These are phyloP conservation scores for Esox lucius DNA, from an alignment of 2,797 vertebrate species.

Conservation along the genomic window DNA sequence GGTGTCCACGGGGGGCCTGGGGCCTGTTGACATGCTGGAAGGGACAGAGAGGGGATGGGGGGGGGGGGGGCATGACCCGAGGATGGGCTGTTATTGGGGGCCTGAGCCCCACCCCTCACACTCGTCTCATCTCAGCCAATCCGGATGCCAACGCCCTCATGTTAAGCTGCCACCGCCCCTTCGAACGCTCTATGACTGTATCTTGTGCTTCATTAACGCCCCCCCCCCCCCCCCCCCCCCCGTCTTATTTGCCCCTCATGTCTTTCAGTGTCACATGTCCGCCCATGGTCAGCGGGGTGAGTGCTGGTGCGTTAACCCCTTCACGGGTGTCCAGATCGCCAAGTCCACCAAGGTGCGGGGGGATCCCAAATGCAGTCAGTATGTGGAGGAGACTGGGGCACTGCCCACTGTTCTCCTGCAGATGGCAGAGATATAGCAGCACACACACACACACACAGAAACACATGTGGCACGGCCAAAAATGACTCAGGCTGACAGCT, in stretches of 20 bases:
- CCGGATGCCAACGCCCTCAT: neutral
- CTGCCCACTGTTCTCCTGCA: constrained; percentile 49
- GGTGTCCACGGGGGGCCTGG: constrained; percentile 55
- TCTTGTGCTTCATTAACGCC: constrained; percentile 63
- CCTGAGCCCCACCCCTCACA: constrained; percentile 56
- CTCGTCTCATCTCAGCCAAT: constrained; percentile 26
- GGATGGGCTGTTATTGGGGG: constrained; percentile 63
- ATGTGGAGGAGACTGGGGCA: constrained; percentile 69
- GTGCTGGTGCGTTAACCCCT: constrained; percentile 94
- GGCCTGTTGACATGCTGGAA: constrained; percentile 50
- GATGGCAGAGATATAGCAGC: constrained; percentile 40
- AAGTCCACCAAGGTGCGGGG: constrained; percentile 85
- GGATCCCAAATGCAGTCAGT: constrained; percentile 92
- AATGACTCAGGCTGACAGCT: constrained; percentile 10
- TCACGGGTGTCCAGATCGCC: constrained; percentile 85
- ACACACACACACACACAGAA: neutral
- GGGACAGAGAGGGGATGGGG: constrained; percentile 20
- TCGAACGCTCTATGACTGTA: constrained; percentile 31
- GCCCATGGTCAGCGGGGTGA: constrained; percentile 93
- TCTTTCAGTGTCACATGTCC: constrained; percentile 93
- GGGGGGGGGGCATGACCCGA: constrained; percentile 45
- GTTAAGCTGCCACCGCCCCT: neutral
- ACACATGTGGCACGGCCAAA: neutral
- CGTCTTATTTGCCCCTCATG: constrained; percentile 30
- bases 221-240: constrained; percentile 44